A percentile compares a stretch with the other conserved stretches of the same genome.
Evolutionary conservation across 1,140 invertebrate genomes (phyloP).

Genomic region (Cryptotermes secundus): DNA sequence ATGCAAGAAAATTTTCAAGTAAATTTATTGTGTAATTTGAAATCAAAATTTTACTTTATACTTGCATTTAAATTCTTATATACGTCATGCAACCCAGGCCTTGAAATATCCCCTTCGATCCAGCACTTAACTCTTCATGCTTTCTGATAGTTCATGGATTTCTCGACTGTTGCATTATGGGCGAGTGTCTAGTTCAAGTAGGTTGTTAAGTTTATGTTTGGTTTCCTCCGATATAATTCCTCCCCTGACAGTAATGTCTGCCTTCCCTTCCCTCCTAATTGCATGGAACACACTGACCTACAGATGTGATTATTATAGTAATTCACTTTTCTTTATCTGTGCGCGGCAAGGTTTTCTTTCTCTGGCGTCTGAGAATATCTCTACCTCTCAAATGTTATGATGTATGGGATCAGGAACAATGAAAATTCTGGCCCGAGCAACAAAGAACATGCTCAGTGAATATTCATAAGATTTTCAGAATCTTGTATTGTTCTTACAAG

Average conservation of each 20-base stretch:
- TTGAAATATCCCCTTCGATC: too few relatives aligned
- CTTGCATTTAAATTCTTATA: too few relatives aligned
- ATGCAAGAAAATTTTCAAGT: too few relatives aligned
- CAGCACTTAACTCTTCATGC: too few relatives aligned
- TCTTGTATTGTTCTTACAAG: too few relatives aligned
- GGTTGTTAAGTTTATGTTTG: background rate
- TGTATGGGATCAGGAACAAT: background rate
- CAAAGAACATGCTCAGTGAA: too few relatives aligned
- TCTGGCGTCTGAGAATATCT: background rate
- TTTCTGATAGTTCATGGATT: too few relatives aligned
- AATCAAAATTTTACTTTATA: too few relatives aligned
- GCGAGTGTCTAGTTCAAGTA: background rate
- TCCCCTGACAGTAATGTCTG: background rate
- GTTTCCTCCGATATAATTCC: background rate
- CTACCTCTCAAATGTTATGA: background rate
- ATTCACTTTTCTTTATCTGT: background rate
- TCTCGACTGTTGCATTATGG: too few relatives aligned
- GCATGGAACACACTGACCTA: background rate
- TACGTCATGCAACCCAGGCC: too few relatives aligned
- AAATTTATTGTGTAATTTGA: too few relatives aligned
- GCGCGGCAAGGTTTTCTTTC: background rate
- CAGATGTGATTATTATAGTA: slow-evolving; percentile 18
- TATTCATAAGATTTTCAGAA: too few relatives aligned
- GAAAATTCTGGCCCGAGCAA: background rate
- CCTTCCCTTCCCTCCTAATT: background rate